phyloP scores from a whole-genome alignment of 2,113 vertebrate genomes.

The Ailuropoda melanoleuca region DNA sequence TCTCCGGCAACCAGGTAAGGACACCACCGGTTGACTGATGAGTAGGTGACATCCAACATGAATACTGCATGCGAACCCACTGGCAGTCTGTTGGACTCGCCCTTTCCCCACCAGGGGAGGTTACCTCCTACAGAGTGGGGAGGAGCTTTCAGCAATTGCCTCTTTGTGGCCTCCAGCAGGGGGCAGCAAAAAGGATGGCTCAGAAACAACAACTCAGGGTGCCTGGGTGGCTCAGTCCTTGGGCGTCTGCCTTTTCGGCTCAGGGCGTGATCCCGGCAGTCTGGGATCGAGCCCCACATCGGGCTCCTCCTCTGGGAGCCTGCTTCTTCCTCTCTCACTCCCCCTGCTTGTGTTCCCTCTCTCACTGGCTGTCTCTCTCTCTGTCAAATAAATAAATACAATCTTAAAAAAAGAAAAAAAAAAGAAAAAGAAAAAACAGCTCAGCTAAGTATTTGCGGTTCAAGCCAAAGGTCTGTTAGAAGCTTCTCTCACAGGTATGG shows the following conservation, averaged over 20 bases:
- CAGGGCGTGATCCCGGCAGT: too few species aligned
- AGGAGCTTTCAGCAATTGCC: background rate
- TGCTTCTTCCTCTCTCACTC: too few species aligned
- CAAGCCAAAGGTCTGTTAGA: constrained; percentile 47
- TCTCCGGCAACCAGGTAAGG: background rate
- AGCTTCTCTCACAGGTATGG: constrained; percentile 71
- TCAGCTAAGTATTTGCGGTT: background rate
- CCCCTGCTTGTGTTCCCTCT: too few species aligned
- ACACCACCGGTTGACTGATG: background rate
- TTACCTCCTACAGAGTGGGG: background rate
- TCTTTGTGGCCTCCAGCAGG: constrained; percentile 35
- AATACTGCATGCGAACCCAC: background rate
- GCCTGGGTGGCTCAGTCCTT: too few species aligned
- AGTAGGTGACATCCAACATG: background rate
- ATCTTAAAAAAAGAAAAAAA: too few species aligned
- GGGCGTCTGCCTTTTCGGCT: too few species aligned
- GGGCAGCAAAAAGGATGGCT: constrained; percentile 26
- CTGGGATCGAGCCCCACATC: too few species aligned
- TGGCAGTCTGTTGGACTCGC: rapidly evolving
- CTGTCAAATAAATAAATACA: too few species aligned
- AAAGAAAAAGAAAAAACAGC: too few species aligned
- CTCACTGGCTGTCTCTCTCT: too few species aligned
- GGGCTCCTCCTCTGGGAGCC: too few species aligned
- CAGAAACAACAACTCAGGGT: background rate
- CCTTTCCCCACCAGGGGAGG: background rate